Base-by-base conservation (phyloP, 2,113 vertebrate genomes). In the Pomatostomus ruficeps region DNA sequence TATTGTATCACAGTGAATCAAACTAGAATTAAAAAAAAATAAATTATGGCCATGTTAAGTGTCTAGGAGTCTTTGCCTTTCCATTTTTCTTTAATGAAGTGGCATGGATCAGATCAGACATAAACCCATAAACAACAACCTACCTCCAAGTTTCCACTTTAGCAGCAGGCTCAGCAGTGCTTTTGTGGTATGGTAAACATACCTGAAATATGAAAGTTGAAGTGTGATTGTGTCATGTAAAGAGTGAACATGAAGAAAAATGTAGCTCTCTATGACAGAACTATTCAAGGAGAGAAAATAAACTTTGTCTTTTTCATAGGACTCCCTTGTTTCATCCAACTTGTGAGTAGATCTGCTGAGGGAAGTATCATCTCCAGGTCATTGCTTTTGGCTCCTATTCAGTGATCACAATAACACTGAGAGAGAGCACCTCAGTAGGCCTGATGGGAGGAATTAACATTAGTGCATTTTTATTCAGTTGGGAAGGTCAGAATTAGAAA, bases 401-500 rank as follows among this genome's bases (percentile, higher is more conserved):
- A 31, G n/a, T 17, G 40, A 70, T 38, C 21, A 17, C 0, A 38
- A 25, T 3, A 35, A 28, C 43, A 17, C 20, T 18, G 40, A 29
- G 36, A 73, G 46, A 82, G 51, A 70, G 62, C 38, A 74, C 26
- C n/a, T 73, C 63, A 49, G 46, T 2, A 49, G 20, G 49, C 45
- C n/a, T 51, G 54, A 46, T 19, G 48, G 33, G 12, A 83, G 33
- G 63, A 90, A 93, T 58, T 80, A 80, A 57, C 57, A 72, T 85
- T 36, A 26, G 10, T 38, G 54, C 4, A 1, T 61, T 90, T 89
- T 65, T 75, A 61, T 51, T 77, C 63, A 59, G 0, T 6, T 91
- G 68, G 59, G 51, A 85, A 82, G 68, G 23, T 46, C 63, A 54
- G 43, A 77, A 94, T 77, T 58, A 80, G 85, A 84, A 92, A 91